Evolutionary conservation across 2,888 invertebrate species (phyloP), one percentile per base, ranked within the genome.

Genomic region (Thyatira batis): DNA sequence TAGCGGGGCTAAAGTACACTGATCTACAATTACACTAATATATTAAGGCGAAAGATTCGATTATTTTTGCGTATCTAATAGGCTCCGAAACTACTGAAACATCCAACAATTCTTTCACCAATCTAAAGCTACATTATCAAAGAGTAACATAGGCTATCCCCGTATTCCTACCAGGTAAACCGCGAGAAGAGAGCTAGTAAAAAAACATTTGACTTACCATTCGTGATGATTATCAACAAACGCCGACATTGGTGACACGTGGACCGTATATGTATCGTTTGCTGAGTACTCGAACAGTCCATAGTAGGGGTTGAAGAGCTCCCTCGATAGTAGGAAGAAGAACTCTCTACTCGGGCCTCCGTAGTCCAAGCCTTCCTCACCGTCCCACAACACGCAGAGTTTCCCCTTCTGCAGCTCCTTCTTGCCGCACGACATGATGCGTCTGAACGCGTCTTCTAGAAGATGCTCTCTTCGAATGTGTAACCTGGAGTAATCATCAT

Each of bases 241-340:
- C 0, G 98, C 97, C 1, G 98, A 98, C 96, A 99, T 96, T 0
- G 99, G 98, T 23, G 97, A 97, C 57, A 97, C 96, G 87, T 97
- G 97, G 20, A 99, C 98, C 5, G 98, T 99, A 83, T 99, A 99
- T 0, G 98, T 98, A 79, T 99, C 98, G 80, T 98, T 98, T 48
- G 98, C 98, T 0, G 98, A 98, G 84, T 99, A 99, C 89, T 99
- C 99, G 87, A 99, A 99, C 57, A 99, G 94, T 0, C 99, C 99
- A 76, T 99, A 99, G 87, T 99, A 99, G 0, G 99, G 99, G 93
- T 99, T 99, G 92, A 99, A 99, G 9, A 99, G 94, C 83, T 99
- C 98, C 52, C 99, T 93, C 0, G 98, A 99, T n/a, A 99, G 93
- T 25, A 99, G 94, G 88, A 98, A 99, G 94, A 99, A 99, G 92